Evolutionary conservation across 2,888 invertebrate genomes (phyloP).

Genomic region (Xanthorhoe designata): DNA sequence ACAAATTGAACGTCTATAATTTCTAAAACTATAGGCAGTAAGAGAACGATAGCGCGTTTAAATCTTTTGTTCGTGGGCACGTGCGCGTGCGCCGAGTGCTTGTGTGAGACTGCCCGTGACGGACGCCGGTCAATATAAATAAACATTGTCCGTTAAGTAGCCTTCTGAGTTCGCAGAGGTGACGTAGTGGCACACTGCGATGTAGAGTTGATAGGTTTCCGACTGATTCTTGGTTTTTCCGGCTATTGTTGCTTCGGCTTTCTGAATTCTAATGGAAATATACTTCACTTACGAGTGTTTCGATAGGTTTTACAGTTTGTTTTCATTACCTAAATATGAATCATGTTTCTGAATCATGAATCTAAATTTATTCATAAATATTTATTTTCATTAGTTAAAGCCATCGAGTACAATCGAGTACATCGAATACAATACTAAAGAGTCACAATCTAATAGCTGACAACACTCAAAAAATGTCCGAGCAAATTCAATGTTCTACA

Average conservation of each 20-base stretch:
- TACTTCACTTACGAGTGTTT: too few relatives aligned
- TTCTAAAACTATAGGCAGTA: not conserved
- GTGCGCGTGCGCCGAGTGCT: conserved; percentile 36
- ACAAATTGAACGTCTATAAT: not conserved
- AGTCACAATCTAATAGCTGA: too few relatives aligned
- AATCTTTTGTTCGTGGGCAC: conserved; percentile 10
- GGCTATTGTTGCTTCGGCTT: not conserved
- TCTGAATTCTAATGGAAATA: too few relatives aligned
- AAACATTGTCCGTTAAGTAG: conserved; percentile 35
- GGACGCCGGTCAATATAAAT: conserved; percentile 32
- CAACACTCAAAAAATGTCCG: too few relatives aligned
- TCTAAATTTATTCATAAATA: too few relatives aligned
- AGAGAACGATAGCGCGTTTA: conserved; percentile 11
- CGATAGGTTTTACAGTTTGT: too few relatives aligned
- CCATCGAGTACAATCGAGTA: too few relatives aligned
- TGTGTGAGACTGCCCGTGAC: conserved; percentile 28
- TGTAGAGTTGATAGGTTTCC: not conserved
- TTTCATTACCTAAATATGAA: too few relatives aligned
- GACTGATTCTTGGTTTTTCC: not conserved
- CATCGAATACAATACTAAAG: too few relatives aligned
- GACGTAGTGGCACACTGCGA: conserved; percentile 20
- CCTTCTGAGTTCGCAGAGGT: conserved; percentile 31
- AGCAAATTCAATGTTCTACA: too few relatives aligned
- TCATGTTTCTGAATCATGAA: too few relatives aligned
- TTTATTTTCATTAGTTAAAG: too few relatives aligned